A percentile compares a stretch with the other conserved stretches of the same genome.
phyloP scores from a whole-genome alignment of 2,113 vertebrate genomes.

The Notiomystis cincta region DNA sequence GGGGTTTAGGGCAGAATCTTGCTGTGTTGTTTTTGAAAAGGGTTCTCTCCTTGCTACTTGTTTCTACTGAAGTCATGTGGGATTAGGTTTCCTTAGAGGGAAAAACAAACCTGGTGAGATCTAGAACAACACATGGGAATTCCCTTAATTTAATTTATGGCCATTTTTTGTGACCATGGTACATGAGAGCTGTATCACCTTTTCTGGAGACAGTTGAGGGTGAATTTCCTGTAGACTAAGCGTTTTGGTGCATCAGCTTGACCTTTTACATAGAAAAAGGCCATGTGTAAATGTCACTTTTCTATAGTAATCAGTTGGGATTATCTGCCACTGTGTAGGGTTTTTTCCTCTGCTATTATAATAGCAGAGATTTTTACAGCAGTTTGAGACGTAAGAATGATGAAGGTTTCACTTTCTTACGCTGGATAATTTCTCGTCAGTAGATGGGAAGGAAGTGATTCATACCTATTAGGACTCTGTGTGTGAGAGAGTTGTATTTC shows the following conservation, averaged over 20 bases:
- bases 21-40: not conserved
- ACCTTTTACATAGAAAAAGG: slow-evolving; percentile 22
- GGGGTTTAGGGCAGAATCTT: not conserved
- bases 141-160: not conserved
- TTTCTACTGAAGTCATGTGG: not conserved
- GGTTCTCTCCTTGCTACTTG: not conserved
- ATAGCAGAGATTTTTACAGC: not conserved
- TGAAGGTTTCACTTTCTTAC: not conserved
- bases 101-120: not conserved
- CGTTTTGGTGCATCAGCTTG: not conserved
- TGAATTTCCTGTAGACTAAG: not conserved
- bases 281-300: slow-evolving; percentile 11
- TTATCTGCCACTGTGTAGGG: not conserved
- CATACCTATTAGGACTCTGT: not conserved
- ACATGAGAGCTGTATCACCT: not conserved
- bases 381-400: not conserved
- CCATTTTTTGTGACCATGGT: not conserved
- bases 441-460: not conserved
- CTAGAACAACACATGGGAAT: not conserved
- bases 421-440: not conserved
- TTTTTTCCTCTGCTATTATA: not conserved
- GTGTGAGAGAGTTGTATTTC: not conserved
- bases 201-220: not conserved
- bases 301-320: not conserved
- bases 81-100: not conserved